phyloP scores from a whole-genome alignment of 2,797 vertebrate species.

The Etheostoma nigrum region DNA sequence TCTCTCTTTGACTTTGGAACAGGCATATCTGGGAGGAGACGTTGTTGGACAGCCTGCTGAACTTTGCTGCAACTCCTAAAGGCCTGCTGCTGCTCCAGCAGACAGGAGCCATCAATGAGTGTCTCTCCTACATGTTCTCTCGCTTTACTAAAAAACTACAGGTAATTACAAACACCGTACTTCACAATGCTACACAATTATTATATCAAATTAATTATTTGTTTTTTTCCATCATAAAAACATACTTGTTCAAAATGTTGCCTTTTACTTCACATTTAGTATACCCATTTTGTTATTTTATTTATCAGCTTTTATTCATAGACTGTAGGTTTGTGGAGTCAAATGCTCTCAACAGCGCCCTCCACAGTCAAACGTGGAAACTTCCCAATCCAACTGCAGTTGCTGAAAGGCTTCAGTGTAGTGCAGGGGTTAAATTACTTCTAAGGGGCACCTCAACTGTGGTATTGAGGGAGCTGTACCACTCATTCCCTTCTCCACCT shows the following conservation, averaged over 20 bases:
- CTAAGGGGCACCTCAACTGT: neutral
- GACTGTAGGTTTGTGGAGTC: neutral
- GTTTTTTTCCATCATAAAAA: neutral
- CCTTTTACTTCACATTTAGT: neutral
- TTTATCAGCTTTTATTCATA: neutral
- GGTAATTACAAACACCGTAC: conserved; percentile 76
- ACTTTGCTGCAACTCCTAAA: conserved; percentile 93
- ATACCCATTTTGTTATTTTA: neutral
- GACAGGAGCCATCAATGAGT: conserved; percentile 90
- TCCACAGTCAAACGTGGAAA: neutral
- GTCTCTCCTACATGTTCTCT: conserved; percentile 93
- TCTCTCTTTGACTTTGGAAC: conserved; percentile 15
- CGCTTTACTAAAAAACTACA: conserved; percentile 91
- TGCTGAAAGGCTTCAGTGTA: too few species aligned
- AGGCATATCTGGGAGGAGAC: conserved; percentile 94
- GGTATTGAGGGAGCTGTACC: too few species aligned
- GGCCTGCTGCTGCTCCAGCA: conserved; percentile 93
- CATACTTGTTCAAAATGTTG: neutral
- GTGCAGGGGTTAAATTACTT: conserved; percentile 4
- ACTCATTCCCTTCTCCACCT: neutral
- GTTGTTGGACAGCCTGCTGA: conserved; percentile 92
- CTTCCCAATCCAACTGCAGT: conserved; percentile 1
- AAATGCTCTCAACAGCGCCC: neutral
- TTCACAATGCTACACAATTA: neutral
- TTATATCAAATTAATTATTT: too few species aligned